Conservation (phyloP, 2,113 vertebrate genomes). For the Semnornis frantzii region DNA sequence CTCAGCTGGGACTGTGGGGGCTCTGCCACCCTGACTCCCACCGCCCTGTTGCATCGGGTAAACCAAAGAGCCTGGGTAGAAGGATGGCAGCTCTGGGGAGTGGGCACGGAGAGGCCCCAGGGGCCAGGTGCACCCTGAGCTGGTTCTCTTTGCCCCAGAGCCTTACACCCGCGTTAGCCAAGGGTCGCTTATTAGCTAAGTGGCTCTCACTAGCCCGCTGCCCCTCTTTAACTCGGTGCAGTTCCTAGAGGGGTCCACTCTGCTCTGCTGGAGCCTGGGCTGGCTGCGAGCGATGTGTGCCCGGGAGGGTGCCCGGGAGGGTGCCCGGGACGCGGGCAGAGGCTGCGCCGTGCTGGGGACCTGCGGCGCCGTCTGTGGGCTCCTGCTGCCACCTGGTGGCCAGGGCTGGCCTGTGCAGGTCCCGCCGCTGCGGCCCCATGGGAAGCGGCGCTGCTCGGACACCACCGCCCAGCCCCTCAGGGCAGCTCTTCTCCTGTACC, state of each 20-base stretch:
- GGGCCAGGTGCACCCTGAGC: not conserved
- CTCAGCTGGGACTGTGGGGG: accelerated
- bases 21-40: not conserved
- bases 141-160: not conserved
- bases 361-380: not conserved
- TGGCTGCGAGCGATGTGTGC: not conserved
- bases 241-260: not conserved
- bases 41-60: accelerated
- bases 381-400: slow-evolving; percentile 39
- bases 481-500: not conserved
- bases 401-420: too few species aligned
- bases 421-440: not conserved
- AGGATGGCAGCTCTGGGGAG: not conserved
- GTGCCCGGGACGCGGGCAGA: too few species aligned
- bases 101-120: accelerated
- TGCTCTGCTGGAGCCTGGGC: not conserved
- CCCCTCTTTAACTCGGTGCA: not conserved
- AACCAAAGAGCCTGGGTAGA: not conserved
- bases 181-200: not conserved
- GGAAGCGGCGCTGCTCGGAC: not conserved
- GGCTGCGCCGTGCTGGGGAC: too few species aligned
- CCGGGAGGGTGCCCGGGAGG: not conserved
- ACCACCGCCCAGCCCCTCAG: not conserved
- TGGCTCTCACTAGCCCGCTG: too few species aligned
- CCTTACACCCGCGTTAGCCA: not conserved